Base-by-base conservation (phyloP, 2,797 vertebrate species). In the Xenopus petersii region DNA sequence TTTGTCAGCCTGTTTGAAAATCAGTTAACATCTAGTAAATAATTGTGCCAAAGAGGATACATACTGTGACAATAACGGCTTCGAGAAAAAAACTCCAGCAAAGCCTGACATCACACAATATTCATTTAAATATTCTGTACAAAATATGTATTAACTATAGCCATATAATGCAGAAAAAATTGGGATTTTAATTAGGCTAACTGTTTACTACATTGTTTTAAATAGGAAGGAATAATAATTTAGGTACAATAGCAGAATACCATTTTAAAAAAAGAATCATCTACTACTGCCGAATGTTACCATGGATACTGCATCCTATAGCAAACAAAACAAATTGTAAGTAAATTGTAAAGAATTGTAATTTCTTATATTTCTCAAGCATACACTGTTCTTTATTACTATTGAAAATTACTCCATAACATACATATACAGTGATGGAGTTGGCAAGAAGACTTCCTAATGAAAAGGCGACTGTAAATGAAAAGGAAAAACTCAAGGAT, bases 281-380 rank as follows among this genome's bases (percentile, higher is more conserved):
- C 71, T 79, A 81, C 79, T 76, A 73, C 55, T 62, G 1, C 1
- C 62, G 0, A 33, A 2, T 0, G 68, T 89, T 82, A 79, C 83
- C 81, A 85, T 81, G 79, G 71, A 47, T 82, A 84, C 86, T 24
- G 64, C 11, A 1, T 83, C 81, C 65, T 73, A 73, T 54, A 82
- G 77, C 64, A 73, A 54, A 81, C 70, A 75, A 67, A 80, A 67
- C 82, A 80, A 82, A 81, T 54, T 70, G 73, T 16, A 59, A 77
- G 62, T 70, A 81, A 71, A 76, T 74, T 81, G 65, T 56, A 80
- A 65, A 75, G 49, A 74, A 64, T 63, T 67, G 59, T 79, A 78
- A 69, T 75, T 76, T 81, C 58, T 48, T 17, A 67, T 73, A 58
- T 74, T 58, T 46, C 60, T 58, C 46, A 2, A 70, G 73, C 49